Evolutionary conservation across 2,113 vertebrate genomes (phyloP), one percentile per base, ranked within the genome.

Genomic region (Apus apus): DNA sequence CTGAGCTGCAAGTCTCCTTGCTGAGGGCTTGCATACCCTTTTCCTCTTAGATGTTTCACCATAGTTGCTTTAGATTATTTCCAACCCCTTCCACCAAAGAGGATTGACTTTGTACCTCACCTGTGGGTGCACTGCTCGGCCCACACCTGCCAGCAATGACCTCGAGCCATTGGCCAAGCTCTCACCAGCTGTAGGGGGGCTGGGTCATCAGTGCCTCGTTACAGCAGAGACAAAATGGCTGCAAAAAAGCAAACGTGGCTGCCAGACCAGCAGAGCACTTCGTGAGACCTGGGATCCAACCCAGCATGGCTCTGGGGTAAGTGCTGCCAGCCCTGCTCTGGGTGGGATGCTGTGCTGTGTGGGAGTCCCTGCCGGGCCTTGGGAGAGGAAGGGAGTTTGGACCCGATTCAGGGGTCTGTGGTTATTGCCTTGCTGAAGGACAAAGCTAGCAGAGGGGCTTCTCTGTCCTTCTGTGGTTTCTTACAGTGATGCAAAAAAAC

Each of bases 191-290:
- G 58, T 3, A 29, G 76, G 5, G 2, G 23, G 30, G 27, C 7
- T 26, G 4, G 45, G 11, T 15, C 1, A 0, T 87, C 66, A 65
- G 38, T 7, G 0, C 14, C 3, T n/a, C 5, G 32, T 46, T 23
- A 27, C 5, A 56, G 77, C 43, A 23, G 38, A 25, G 26, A 14
- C 20, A 64, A 46, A n/a, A 12, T 2, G 51, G 45, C 34, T 67
- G 77, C 3, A 12, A 6, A 11, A 5, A 1, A 1, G 25, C 2
- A 23, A 12, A 1, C 0, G 2, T 0, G 0, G 0, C 43, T 91
- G 45, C 2, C 6, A 5, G 17, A 11, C 0, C 19, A 17, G 0
- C 0, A 7, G 60, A 23, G 34, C 18, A 5, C 4, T 7, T 32
- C 1, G 0, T 0, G 3, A 38, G 38, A 11, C 1, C 4, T 1